phyloP scores from a whole-genome alignment of 2,113 vertebrate genomes.

The Ploceus nigricollis region DNA sequence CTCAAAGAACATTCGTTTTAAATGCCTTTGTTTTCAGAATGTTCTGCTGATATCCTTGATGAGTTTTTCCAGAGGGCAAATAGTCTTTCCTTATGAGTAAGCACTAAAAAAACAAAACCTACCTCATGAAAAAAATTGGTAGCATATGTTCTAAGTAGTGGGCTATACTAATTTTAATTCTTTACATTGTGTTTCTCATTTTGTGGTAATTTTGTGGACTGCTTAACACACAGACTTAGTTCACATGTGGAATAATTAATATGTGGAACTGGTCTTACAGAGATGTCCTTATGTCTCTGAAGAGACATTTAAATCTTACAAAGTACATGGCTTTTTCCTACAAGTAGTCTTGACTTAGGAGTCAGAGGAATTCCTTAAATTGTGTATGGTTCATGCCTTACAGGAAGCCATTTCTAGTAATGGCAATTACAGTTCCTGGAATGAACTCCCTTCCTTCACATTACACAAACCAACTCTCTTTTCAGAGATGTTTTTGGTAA shows the following conservation, averaged over 20 bases:
- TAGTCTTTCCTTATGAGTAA: not conserved
- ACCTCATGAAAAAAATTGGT: not conserved
- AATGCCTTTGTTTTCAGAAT: slow-evolving; percentile 8
- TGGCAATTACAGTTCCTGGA: not conserved
- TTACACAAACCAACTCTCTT: not conserved
- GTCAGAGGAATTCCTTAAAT: not conserved
- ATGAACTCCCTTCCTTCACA: not conserved
- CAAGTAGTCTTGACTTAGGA: not conserved
- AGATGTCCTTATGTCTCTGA: not conserved
- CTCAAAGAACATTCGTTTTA: slow-evolving; percentile 1
- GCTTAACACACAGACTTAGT: not conserved
- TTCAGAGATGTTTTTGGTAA: not conserved
- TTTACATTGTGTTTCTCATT: not conserved
- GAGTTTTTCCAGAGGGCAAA: slow-evolving; percentile 8
- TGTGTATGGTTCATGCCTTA: not conserved
- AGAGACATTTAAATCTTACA: not conserved
- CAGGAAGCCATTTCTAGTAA: not conserved
- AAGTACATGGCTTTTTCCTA: not conserved
- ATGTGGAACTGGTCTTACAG: not conserved
- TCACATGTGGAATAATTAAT: not conserved
- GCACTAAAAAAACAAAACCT: not conserved
- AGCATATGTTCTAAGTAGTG: not conserved
- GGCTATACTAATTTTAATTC: not conserved
- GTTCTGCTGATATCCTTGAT: slow-evolving; percentile 29
- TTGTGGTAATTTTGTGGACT: not conserved